These are phyloP conservation scores for Thymelicus sylvestris DNA, from an alignment of 2,888 invertebrate genomes.

Conservation along the genomic window DNA sequence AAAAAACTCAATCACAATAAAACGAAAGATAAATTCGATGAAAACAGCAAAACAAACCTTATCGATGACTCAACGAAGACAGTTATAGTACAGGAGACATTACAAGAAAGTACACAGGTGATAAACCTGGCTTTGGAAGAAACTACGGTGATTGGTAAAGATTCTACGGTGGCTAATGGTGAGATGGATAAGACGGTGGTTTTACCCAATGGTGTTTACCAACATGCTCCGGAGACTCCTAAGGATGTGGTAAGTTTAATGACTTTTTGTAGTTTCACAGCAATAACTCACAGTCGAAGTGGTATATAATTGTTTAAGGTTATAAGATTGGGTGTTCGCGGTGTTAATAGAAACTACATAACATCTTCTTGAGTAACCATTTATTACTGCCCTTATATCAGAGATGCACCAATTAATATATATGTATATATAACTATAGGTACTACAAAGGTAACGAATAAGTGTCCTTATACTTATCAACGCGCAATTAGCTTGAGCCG, in stretches of 20 bases:
- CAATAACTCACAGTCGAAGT: no score
- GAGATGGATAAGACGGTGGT: conserved; percentile 67
- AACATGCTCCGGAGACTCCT: conserved; percentile 59
- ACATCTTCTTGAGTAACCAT: no score
- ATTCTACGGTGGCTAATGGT: conserved; percentile 44
- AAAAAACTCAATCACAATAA: neutral
- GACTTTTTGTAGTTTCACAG: neutral
- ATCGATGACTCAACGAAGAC: conserved; percentile 2
- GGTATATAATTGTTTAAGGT: no score
- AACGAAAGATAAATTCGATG: neutral
- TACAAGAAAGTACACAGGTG: neutral
- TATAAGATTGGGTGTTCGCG: no score
- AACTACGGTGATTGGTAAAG: conserved; percentile 50
- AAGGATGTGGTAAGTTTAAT: conserved; percentile 57
- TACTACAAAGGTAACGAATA: no score
- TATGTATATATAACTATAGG: no score
- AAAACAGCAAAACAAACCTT: conserved; percentile 12
- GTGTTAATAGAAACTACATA: no score
- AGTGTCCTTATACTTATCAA: no score
- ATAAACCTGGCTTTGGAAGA: conserved; percentile 50
- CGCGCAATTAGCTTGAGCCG: no score
- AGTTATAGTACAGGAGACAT: conserved; percentile 2
- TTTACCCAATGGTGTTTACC: conserved; percentile 60
- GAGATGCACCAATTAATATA: no score
- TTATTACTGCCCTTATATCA: no score